These are phyloP conservation scores for Lithodes maja DNA, from an alignment of 2,888 invertebrate genomes.

Conservation along the genomic window DNA sequence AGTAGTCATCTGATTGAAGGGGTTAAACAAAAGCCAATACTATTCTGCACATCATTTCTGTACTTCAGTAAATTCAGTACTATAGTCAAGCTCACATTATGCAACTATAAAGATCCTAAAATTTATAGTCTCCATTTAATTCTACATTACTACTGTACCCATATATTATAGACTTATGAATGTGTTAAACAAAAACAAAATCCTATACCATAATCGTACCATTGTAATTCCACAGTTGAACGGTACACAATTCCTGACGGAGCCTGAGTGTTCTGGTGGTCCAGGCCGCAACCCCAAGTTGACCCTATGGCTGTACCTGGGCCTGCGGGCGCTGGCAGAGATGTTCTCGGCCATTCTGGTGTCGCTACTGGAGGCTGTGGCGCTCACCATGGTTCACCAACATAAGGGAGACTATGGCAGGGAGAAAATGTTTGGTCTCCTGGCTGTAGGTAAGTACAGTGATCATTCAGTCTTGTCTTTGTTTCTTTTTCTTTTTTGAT, in stretches of 20 bases:
- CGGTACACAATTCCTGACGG: constrained; percentile 47
- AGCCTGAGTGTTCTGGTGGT: constrained; percentile 30
- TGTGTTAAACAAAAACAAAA: too few relatives aligned
- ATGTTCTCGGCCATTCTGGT: constrained; percentile 72
- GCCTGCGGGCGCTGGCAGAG: constrained; percentile 72
- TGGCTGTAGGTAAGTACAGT: constrained; percentile 64
- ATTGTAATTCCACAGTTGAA: constrained; percentile 23
- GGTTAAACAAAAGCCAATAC: too few relatives aligned
- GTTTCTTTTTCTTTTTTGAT: background rate
- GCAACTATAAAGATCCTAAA: too few relatives aligned
- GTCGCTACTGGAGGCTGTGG: constrained; percentile 69
- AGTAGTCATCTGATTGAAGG: too few relatives aligned
- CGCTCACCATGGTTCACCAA: constrained; percentile 68
- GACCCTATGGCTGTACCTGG: constrained; percentile 72
- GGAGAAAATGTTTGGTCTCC: constrained; percentile 68
- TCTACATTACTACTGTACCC: too few relatives aligned
- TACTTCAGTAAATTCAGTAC: too few relatives aligned
- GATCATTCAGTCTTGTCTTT: background rate
- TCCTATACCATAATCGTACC: too few relatives aligned
- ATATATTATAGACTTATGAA: too few relatives aligned
- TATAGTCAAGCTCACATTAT: too few relatives aligned
- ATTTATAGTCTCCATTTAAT: too few relatives aligned
- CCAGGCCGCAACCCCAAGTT: constrained; percentile 70
- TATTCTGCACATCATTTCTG: too few relatives aligned
- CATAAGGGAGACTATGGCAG: constrained; percentile 71